Evolutionary conservation across 2,797 vertebrate species (phyloP), one percentile per base, ranked within the genome.

Genomic region (Melanotaenia maccullochi): DNA sequence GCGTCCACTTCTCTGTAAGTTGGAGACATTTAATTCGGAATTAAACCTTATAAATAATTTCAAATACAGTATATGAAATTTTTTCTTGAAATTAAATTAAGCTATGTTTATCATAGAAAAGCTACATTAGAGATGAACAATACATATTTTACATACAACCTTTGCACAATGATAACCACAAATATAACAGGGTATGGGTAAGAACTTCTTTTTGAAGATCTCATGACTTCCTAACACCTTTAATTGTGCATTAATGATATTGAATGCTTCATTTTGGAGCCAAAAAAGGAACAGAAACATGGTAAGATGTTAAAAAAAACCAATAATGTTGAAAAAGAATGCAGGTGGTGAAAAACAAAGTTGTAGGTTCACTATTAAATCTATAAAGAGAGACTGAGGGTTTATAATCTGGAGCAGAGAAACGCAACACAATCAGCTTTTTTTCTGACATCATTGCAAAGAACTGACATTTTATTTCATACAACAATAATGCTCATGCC

Each of bases 1-100:
- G 5, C 1, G 7, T 59, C 32, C 44, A 30, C 8, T 24, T 25
- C 52, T 28, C 65, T 79, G 65, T 0, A 51, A 72, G 58, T 9
- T 32, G 32, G 61, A 81, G 24, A 38, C 56, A 20, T 16, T 55
- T 13, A 18, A 20, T 20, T 62, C 30, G 24, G 20, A 22, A 24
- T 47, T 14, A 36, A 28, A 54, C 18, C 38, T 54, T 0, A 30
- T 20, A 30, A 38, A 9, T 1, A 3, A 33, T 35, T 47, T 47
- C 11, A 35, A 32, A 30, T 20, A 47, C 12, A n/a, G 2, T 9
- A n/a, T 22, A 30, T 12, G 5, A 40, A 1, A 25, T 11, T 20
- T 58, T 60, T 32, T 30, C 0, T 32, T 42, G 13, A 14, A 42
- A 25, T 20, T 8, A 4, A 14, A 20, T 18, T 12, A 42, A 47